Percentiles rank a stretch among this genome's conserved stretches.
Evolutionary conservation across 92 coral and sea anemone genomes (phyloP).

Genomic region (Paragorgia papillata): DNA sequence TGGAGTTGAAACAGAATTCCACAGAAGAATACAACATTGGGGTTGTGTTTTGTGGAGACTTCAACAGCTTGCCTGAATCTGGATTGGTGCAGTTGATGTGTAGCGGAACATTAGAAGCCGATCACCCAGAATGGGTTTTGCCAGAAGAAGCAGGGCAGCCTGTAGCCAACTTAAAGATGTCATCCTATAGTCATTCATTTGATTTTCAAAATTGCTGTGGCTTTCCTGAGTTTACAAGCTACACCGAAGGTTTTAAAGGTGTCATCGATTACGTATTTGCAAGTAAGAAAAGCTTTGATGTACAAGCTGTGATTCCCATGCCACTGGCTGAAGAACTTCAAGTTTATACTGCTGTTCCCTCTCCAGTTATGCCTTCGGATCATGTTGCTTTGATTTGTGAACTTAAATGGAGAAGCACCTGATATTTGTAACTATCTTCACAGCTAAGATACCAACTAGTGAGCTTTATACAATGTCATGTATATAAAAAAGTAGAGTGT

Average conservation of each 20-base stretch:
- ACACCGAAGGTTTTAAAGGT: conserved; percentile 81
- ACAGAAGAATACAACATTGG: conserved; percentile 51
- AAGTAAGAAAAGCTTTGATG: conserved; percentile 66
- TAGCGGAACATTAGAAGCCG: conserved; percentile 53
- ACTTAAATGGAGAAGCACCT: conserved; percentile 65
- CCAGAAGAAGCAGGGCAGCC: conserved; percentile 75
- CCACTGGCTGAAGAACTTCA: conserved; percentile 79
- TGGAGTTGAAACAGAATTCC: neutral
- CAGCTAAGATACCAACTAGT: no score
- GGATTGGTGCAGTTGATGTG: conserved; percentile 71
- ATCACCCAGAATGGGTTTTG: conserved; percentile 80
- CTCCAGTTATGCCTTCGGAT: conserved; percentile 95
- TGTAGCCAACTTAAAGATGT: conserved; percentile 55
- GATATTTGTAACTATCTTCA: no score
- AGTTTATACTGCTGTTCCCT: conserved; percentile 78
- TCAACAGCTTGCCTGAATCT: conserved; percentile 77
- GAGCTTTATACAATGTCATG: no score
- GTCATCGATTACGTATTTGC: conserved; percentile 85
- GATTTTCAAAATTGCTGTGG: conserved; percentile 71
- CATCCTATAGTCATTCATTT: conserved; percentile 59
- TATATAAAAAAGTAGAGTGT: no score
- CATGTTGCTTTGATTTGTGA: conserved; percentile 96
- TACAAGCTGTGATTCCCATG: conserved; percentile 82
- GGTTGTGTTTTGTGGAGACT: conserved; percentile 87
- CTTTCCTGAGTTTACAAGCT: conserved; percentile 77